phyloP scores from a whole-genome alignment of 2,113 vertebrate genomes.

The Tychaedon coryphoeus region DNA sequence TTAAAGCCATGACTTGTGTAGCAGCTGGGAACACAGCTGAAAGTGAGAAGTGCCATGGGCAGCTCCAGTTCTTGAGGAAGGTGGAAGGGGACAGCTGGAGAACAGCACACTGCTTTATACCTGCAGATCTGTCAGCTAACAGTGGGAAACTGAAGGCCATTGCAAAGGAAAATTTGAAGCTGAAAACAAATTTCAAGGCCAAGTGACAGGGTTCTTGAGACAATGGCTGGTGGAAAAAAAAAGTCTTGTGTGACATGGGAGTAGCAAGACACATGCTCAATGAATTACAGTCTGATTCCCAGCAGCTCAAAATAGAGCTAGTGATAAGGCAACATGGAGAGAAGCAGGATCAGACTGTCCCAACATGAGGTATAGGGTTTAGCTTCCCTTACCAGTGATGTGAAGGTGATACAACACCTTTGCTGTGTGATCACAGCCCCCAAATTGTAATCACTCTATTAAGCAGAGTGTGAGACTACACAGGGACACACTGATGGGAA shows the following conservation, averaged over 20 bases:
- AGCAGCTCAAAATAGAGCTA: neutral
- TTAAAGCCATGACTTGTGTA: neutral
- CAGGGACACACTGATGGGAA: neutral
- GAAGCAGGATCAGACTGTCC: neutral
- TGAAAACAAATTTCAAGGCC: neutral
- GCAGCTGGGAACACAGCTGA: neutral
- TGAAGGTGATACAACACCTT: neutral
- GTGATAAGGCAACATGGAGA: rapidly evolving
- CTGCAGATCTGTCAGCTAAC: neutral
- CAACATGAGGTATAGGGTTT: rapidly evolving
- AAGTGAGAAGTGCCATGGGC: rapidly evolving
- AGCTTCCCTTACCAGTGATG: neutral
- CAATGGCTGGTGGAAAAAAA: neutral
- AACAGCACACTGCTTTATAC: rapidly evolving
- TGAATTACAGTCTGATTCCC: neutral
- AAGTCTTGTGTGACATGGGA: neutral
- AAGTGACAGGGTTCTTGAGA: neutral
- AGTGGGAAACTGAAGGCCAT: rapidly evolving
- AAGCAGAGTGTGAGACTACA: neutral
- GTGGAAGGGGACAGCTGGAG: neutral
- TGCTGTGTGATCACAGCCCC: neutral
- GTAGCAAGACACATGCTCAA: neutral
- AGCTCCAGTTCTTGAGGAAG: neutral
- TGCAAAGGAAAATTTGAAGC: neutral
- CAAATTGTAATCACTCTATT: neutral